Evolutionary conservation across 1,140 invertebrate genomes (phyloP).

Genomic region (Thaumetopoea pityocampa): DNA sequence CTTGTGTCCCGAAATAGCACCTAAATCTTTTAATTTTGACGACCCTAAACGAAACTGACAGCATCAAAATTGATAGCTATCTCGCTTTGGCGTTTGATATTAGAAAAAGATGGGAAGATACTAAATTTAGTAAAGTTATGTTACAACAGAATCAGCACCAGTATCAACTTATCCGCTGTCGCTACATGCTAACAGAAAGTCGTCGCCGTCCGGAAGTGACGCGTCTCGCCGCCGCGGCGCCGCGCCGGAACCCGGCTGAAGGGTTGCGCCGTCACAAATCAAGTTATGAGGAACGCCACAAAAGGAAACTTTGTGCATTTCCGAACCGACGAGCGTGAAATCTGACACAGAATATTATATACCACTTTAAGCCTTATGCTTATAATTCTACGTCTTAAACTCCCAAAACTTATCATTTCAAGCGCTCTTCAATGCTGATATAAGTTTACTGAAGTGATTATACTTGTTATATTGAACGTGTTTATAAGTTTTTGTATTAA

Average conservation of each 20-base stretch:
- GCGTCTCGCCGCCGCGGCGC: constrained; percentile 63
- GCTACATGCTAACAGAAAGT: constrained; percentile 8
- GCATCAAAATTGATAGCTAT: too few species aligned
- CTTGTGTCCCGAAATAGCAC: too few species aligned
- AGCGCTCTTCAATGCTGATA: constrained; percentile 18
- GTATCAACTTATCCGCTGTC: too few species aligned
- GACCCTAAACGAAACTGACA: too few species aligned
- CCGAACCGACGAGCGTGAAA: constrained; percentile 65
- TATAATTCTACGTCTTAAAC: constrained; percentile 22
- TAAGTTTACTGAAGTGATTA: constrained; percentile 29
- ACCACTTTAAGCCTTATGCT: constrained; percentile 43
- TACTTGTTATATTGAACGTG: constrained; percentile 30
- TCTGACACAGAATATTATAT: constrained; percentile 32
- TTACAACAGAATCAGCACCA: too few species aligned
- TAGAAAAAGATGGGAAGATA: too few species aligned
- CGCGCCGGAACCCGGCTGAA: constrained; percentile 58
- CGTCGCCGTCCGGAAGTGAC: constrained; percentile 41
- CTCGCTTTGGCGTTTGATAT: too few species aligned
- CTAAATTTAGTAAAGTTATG: too few species aligned
- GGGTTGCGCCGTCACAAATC: constrained; percentile 72
- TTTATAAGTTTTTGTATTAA: constrained; percentile 19
- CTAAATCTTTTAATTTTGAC: too few species aligned
- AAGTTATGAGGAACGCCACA: constrained; percentile 72
- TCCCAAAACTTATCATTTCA: background rate
- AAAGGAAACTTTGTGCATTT: constrained; percentile 75